phyloP scores from a whole-genome alignment of 2,888 invertebrate species.

The Epiblema foenella region DNA sequence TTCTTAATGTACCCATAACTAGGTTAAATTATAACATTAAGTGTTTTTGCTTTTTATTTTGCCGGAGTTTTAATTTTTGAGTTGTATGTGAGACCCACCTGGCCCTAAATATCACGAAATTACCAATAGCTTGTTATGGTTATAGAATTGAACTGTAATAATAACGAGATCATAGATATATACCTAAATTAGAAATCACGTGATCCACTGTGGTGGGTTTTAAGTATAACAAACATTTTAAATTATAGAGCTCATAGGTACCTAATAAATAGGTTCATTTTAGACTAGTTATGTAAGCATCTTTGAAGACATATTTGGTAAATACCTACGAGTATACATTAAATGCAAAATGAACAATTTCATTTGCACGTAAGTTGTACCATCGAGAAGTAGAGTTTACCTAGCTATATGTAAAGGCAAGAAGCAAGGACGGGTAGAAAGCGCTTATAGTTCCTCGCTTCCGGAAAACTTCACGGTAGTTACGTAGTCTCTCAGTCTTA shows the following conservation, averaged over 20 bases:
- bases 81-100: constrained; percentile 4
- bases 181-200: not conserved
- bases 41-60: constrained; percentile 54
- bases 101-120: not conserved
- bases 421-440: constrained; percentile 84
- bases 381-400: constrained; percentile 71
- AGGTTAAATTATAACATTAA: constrained; percentile 52
- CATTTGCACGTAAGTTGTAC: constrained; percentile 47
- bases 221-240: constrained; percentile 5
- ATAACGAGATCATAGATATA: not conserved
- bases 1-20: constrained; percentile 44
- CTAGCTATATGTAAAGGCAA: constrained; percentile 83
- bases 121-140: constrained; percentile 12
- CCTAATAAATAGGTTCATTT: constrained; percentile 5
- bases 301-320: constrained; percentile 34
- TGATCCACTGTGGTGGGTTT: not conserved
- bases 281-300: constrained; percentile 24
- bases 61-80: constrained; percentile 3
- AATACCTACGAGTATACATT: constrained; percentile 26
- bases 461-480: constrained; percentile 78
- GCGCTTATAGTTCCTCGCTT: constrained; percentile 79
- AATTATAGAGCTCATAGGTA: constrained; percentile 24
- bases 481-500: constrained; percentile 83
- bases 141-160: not conserved
- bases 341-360: constrained; percentile 28